Percentiles rank a stretch among this genome's conserved stretches.
Conservation (phyloP, 2,113 vertebrate genomes). For the Eptesicus fuscus region DNA sequence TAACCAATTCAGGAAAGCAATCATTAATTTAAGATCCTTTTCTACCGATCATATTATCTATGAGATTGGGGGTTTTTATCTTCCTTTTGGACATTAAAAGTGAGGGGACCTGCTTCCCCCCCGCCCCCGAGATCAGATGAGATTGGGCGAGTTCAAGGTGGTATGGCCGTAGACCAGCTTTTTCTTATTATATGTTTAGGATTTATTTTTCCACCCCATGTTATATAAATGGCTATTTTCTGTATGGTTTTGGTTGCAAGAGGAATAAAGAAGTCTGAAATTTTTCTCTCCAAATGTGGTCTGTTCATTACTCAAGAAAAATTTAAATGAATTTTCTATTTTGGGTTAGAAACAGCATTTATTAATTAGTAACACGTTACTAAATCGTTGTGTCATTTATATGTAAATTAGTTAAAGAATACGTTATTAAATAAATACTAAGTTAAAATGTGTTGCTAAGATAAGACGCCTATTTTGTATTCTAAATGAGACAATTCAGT, state of each 20-base stretch:
- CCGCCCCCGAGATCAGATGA: background rate
- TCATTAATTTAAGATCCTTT: background rate
- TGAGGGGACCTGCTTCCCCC: background rate
- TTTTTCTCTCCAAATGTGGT: background rate
- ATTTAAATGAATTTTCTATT: constrained; percentile 7
- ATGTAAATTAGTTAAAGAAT: background rate
- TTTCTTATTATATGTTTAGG: background rate
- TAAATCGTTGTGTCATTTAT: background rate
- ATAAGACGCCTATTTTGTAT: background rate
- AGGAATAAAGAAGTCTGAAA: background rate
- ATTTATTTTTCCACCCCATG: background rate
- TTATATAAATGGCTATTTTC: background rate
- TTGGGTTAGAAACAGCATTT: background rate
- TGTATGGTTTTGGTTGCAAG: background rate
- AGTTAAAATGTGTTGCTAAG: background rate
- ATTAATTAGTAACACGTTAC: background rate
- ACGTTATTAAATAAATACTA: background rate
- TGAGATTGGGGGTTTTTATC: background rate
- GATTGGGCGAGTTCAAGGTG: background rate
- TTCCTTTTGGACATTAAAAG: background rate
- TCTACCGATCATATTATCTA: background rate
- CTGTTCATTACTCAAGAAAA: background rate
- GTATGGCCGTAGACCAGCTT: background rate
- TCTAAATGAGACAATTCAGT: background rate
- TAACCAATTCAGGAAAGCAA: background rate